Percentiles rank a stretch among this genome's conserved stretches.
These are phyloP conservation scores for Phyllostomus discolor DNA, from an alignment of 2,113 vertebrate genomes.

Conservation along the genomic window DNA sequence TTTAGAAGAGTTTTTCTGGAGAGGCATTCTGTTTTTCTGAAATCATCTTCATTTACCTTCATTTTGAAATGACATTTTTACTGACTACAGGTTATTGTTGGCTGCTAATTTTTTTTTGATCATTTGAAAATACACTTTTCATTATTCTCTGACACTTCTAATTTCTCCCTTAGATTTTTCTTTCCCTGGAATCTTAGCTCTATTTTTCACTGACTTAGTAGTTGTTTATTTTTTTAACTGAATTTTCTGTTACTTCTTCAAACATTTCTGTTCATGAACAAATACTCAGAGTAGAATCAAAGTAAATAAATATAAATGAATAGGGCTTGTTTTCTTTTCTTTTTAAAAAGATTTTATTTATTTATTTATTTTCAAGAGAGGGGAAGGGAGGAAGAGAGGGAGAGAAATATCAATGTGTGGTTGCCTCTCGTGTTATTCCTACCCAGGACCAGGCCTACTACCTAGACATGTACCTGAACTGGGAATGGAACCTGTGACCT, in stretches of 20 bases:
- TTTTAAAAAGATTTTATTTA: no score
- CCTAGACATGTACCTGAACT: no score
- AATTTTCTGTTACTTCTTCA: not conserved
- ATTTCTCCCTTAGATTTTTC: not conserved
- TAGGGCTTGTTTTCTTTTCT: not conserved
- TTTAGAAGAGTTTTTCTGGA: not conserved
- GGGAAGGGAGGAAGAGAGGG: no score
- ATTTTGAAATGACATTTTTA: not conserved
- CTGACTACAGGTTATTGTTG: not conserved
- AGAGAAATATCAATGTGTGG: no score
- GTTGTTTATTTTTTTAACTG: not conserved
- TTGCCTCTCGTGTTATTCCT: no score
- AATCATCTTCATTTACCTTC: not conserved
- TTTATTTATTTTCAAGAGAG: no score
- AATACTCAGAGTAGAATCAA: not conserved
- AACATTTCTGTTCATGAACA: not conserved
- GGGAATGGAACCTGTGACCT: no score
- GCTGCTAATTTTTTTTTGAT: not conserved
- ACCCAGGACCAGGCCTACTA: no score
- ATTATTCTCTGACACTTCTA: not conserved
- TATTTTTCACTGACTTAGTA: not conserved
- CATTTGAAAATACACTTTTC: not conserved
- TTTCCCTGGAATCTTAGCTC: not conserved
- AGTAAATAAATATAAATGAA: not conserved
- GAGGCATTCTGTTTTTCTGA: not conserved